Conservation (phyloP, 2,888 invertebrate species). For the Macroteleia sp. region DNA sequence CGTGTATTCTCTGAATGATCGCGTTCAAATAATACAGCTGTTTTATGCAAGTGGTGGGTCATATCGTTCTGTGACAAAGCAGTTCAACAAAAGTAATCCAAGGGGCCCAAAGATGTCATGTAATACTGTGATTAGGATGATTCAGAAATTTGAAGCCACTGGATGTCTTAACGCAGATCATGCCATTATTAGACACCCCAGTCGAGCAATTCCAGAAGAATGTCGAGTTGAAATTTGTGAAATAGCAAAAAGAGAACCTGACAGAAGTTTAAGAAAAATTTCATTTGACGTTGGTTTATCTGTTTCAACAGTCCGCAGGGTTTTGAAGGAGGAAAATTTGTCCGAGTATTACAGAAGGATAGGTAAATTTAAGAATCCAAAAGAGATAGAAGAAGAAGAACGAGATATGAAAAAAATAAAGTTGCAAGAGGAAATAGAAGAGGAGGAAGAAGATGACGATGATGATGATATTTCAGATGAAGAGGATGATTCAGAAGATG, state of each 20-base stretch:
- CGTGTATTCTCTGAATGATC: constrained; percentile 22
- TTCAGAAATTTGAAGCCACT: constrained; percentile 19
- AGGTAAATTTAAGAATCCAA: background rate
- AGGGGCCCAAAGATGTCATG: constrained; percentile 8
- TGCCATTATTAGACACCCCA: constrained; percentile 2
- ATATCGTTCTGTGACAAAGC: constrained; percentile 9
- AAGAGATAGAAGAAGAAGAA: background rate
- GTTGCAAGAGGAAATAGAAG: background rate
- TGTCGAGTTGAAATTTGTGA: constrained; percentile 25
- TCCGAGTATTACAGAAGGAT: background rate
- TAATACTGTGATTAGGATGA: constrained; percentile 23
- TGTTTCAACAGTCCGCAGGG: background rate
- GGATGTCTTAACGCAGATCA: constrained; percentile 25
- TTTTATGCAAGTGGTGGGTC: constrained; percentile 23
- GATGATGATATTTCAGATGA: background rate
- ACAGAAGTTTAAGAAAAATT: constrained; percentile 16
- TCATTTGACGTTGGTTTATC: constrained; percentile 27
- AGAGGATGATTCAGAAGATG: too few relatives aligned
- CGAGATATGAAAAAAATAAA: constrained; percentile 5
- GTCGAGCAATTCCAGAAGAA: constrained; percentile 20
- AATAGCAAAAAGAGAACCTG: constrained; percentile 24
- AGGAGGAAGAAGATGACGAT: background rate
- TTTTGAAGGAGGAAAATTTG: constrained; percentile 17
- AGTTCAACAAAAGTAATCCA: constrained; percentile 10
- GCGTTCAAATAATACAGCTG: constrained; percentile 21